Conservation (phyloP, 1,140 invertebrate species). For the Tachypleus tridentatus region DNA sequence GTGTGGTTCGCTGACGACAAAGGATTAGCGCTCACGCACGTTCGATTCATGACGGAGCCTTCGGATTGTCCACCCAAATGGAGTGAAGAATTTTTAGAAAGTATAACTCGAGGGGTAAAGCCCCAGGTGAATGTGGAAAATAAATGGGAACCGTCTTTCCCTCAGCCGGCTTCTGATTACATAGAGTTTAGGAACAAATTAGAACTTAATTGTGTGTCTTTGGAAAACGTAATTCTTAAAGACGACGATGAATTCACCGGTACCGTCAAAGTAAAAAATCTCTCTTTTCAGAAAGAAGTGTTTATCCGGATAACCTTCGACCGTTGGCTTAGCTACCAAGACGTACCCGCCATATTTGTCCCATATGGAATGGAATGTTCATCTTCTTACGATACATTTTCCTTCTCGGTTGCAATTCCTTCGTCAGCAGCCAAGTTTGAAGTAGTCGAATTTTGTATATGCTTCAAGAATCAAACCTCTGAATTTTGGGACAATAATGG, state of each 20-base stretch:
- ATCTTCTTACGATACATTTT: constrained; percentile 75
- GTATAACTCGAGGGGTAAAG: constrained; percentile 32
- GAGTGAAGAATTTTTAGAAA: constrained; percentile 53
- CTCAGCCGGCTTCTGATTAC: constrained; percentile 88
- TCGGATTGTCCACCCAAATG: constrained; percentile 77
- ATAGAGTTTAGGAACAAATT: constrained; percentile 68
- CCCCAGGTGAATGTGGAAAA: constrained; percentile 3
- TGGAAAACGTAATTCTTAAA: constrained; percentile 87
- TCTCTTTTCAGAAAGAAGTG: constrained; percentile 76
- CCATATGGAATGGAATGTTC: constrained; percentile 27
- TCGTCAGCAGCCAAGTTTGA: constrained; percentile 40
- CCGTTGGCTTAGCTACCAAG: constrained; percentile 62
- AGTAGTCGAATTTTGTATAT: constrained; percentile 77
- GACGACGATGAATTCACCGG: constrained; percentile 62
- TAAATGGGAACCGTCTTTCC: constrained; percentile 66
- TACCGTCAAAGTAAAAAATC: constrained; percentile 86
- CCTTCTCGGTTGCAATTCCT: constrained; percentile 71
- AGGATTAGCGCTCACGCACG: constrained; percentile 68
- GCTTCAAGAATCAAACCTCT: constrained; percentile 51
- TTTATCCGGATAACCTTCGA: constrained; percentile 63
- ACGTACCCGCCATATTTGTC: constrained; percentile 60
- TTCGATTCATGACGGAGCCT: constrained; percentile 75
- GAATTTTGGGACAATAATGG: constrained; percentile 89
- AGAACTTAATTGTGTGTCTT: constrained; percentile 62
- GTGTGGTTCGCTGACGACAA: constrained; percentile 90